These are phyloP conservation scores for Gymnocheta viridis DNA, from an alignment of 2,888 invertebrate genomes.

Conservation along the genomic window DNA sequence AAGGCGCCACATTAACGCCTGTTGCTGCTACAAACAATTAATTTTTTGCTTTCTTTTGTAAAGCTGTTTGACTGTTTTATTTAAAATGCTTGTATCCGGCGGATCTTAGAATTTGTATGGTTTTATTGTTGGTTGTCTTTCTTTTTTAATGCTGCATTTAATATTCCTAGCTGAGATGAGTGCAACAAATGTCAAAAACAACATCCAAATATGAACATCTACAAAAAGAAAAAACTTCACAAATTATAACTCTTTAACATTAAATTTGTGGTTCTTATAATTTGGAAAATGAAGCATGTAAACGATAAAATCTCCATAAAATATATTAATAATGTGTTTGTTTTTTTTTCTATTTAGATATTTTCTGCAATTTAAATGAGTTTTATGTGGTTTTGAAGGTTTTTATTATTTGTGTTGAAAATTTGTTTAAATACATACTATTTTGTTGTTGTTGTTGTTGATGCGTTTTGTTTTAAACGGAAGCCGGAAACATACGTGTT, in stretches of 20 bases:
- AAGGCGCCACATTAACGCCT: slow-evolving; percentile 69
- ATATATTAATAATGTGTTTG: neutral
- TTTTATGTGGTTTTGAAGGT: slow-evolving; percentile 65
- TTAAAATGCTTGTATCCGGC: slow-evolving; percentile 63
- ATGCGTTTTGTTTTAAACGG: slow-evolving; percentile 54
- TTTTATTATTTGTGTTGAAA: slow-evolving; percentile 48
- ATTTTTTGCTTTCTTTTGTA: slow-evolving; percentile 35
- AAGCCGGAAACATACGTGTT: slow-evolving; percentile 67
- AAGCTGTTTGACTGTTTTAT: slow-evolving; percentile 40
- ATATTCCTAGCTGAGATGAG: slow-evolving; percentile 1
- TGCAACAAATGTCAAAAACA: slow-evolving; percentile 66
- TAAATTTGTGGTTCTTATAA: slow-evolving; percentile 62
- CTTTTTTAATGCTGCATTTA: slow-evolving; percentile 16
- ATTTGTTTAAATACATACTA: slow-evolving; percentile 2
- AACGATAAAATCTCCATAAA: too few relatives aligned
- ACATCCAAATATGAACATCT: neutral
- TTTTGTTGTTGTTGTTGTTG: neutral
- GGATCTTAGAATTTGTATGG: slow-evolving; percentile 52
- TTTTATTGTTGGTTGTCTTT: slow-evolving; percentile 28
- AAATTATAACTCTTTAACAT: slow-evolving; percentile 52
- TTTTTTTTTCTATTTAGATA: slow-evolving; percentile 56
- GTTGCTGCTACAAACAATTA: slow-evolving; percentile 58
- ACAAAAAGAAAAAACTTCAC: neutral
- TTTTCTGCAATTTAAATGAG: slow-evolving; percentile 65
- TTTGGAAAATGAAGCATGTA: slow-evolving; percentile 22